Base-by-base conservation (phyloP, 2,888 invertebrate species). In the Drosophila colorata region DNA sequence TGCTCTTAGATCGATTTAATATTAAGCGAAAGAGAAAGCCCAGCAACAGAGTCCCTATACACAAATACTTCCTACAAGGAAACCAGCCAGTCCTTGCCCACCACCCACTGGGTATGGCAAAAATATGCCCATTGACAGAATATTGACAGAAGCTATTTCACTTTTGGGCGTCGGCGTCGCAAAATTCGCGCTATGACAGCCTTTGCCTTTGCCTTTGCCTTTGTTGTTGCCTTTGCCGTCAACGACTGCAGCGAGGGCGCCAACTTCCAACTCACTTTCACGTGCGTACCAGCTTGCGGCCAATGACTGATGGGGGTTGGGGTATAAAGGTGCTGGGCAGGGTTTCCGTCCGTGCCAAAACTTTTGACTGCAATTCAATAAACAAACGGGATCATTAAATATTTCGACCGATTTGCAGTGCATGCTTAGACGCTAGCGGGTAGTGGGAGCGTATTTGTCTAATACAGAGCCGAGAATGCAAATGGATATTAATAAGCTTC, bases 61-160 rank as follows among this genome's bases (percentile, higher is more conserved):
- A 16, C n/a, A 31, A 35, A 47, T 51, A 65, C 57, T 40, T 35
- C 37, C 37, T 49, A 14, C 28, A 37, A 47, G 23, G 14, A 48
- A 48, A 48, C 11, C 41, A 44, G 13, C 18, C 48, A 31, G 46
- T 53, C 44, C 60, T 38, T 44, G 56, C 59, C 57, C 44, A 51
- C 57, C 41, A 41, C 67, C 72, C 52, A 74, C 60, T 73, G 69
- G 67, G 67, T 58, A 69, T 66, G 57, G 78, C 58, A 79, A 73
- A 87, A 65, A 81, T 81, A 73, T 68, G 78, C 81, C 77, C 84
- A 90, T 90, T 90, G 90, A 90, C 90, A 90, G 89, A 90, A 89
- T 89, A 90, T 89, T 89, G 90, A 89, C 88, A 89, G 90, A 88
- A 91, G 90, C 87, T 87, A 79, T 80, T 85, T 85, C 78, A 87